A percentile compares a stretch with the other conserved stretches of the same genome.
Conservation (phyloP, 2,888 invertebrate genomes). For the Hymenopus coronatus region DNA sequence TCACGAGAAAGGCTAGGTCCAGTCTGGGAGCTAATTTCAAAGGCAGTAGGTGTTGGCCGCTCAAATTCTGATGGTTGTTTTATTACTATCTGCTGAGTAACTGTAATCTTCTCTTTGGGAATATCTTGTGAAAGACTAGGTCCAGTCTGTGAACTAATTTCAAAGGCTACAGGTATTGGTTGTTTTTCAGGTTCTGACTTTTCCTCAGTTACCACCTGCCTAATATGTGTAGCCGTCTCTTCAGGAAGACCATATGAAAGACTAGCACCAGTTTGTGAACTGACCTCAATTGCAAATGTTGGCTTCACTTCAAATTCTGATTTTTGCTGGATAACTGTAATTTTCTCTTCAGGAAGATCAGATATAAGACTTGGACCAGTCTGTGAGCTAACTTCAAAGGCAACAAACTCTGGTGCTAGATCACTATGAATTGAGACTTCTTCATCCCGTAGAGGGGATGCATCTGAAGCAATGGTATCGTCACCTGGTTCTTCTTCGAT, state of each 20-base stretch:
- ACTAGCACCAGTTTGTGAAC: constrained; percentile 22
- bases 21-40: too few relatives aligned
- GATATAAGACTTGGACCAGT: constrained; percentile 13
- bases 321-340: background rate
- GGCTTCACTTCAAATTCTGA: background rate
- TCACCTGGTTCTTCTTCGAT: constrained; percentile 41
- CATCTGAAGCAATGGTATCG: constrained; percentile 63
- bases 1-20: too few relatives aligned
- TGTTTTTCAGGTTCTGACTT: background rate
- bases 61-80: too few relatives aligned
- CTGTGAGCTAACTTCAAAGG: constrained; percentile 13
- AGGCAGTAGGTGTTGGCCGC: too few relatives aligned
- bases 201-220: background rate
- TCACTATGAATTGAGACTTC: constrained; percentile 46
- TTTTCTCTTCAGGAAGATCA: background rate
- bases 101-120: background rate
- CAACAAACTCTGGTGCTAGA: background rate
- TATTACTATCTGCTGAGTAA: too few relatives aligned
- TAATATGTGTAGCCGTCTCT: background rate
- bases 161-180: background rate
- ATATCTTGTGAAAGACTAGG: constrained; percentile 1
- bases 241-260: background rate
- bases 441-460: constrained; percentile 66
- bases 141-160: constrained; percentile 22
- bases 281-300: constrained; percentile 1